Percentiles rank a stretch among this genome's conserved stretches.
Evolutionary conservation across 2,888 invertebrate genomes (phyloP).

Genomic region (Orthonevra nobilis): DNA sequence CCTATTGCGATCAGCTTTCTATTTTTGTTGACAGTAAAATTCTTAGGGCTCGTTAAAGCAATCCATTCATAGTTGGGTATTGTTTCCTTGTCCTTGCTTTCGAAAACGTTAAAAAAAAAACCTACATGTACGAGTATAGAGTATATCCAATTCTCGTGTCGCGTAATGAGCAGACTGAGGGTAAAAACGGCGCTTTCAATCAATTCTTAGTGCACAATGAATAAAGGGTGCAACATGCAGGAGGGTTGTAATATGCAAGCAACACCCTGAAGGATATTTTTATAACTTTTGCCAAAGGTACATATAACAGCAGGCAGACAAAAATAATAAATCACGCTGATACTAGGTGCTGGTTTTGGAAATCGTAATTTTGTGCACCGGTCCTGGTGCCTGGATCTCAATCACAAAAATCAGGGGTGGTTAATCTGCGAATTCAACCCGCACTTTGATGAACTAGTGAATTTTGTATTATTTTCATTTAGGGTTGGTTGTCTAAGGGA

Average conservation of each 20-base stretch:
- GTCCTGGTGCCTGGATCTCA: slow-evolving; percentile 19
- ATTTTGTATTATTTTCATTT: slow-evolving; percentile 19
- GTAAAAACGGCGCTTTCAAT: slow-evolving; percentile 38
- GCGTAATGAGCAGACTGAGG: slow-evolving; percentile 41
- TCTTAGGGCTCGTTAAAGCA: slow-evolving; percentile 60
- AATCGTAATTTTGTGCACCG: slow-evolving; percentile 32
- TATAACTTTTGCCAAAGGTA: slow-evolving; percentile 66
- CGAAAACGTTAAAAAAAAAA: slow-evolving; percentile 21
- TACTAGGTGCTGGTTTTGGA: slow-evolving; percentile 60
- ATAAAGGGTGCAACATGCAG: slow-evolving; percentile 45
- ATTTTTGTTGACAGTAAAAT: slow-evolving; percentile 44
- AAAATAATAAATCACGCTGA: slow-evolving; percentile 61
- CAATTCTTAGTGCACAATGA: slow-evolving; percentile 22
- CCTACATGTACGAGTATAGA: too few relatives aligned
- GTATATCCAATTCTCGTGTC: slow-evolving; percentile 42
- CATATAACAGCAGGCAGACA: slow-evolving; percentile 37
- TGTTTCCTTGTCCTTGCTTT: slow-evolving; percentile 38
- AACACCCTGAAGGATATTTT: slow-evolving; percentile 54
- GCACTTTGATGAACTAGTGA: slow-evolving; percentile 45
- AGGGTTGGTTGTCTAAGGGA: slow-evolving; percentile 24
- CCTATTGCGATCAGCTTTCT: slow-evolving; percentile 48
- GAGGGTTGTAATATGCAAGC: slow-evolving; percentile 50
- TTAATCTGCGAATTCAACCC: slow-evolving; percentile 58
- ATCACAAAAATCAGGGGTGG: slow-evolving; percentile 47
- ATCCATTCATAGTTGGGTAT: slow-evolving; percentile 39